phyloP scores from a whole-genome alignment of 2,797 vertebrate genomes.

The Octomys mimax region DNA sequence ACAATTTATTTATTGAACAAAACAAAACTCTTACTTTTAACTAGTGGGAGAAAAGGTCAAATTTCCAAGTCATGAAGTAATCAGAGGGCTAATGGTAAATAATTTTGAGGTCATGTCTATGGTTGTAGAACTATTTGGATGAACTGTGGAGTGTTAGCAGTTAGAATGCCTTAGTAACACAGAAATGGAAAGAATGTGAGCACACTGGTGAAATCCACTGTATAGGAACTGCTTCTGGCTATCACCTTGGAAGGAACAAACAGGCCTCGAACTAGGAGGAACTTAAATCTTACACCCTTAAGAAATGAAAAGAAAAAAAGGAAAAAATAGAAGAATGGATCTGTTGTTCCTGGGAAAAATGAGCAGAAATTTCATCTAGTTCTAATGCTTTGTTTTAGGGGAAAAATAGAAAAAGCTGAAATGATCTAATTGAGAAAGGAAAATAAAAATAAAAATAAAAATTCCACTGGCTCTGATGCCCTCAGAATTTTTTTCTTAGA shows the following conservation, averaged over 20 bases:
- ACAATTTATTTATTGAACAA: constrained; percentile 77
- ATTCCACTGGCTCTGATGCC: constrained; percentile 26
- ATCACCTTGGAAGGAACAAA: constrained; percentile 48
- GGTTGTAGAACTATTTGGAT: constrained; percentile 59
- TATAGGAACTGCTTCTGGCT: neutral
- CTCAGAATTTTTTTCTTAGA: constrained; percentile 36
- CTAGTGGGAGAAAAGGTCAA: constrained; percentile 68
- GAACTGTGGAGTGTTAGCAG: constrained; percentile 46
- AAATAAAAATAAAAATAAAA: neutral
- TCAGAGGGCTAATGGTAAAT: constrained; percentile 59
- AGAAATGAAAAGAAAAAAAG: neutral
- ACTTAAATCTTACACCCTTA: constrained; percentile 31
- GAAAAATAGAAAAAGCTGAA: constrained; percentile 42
- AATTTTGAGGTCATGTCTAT: constrained; percentile 59
- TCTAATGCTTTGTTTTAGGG: constrained; percentile 43
- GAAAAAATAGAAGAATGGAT: constrained; percentile 12
- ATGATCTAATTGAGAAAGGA: constrained; percentile 41
- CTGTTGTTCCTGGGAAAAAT: constrained; percentile 60
- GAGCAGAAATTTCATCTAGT: neutral
- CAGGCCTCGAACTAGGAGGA: neutral
- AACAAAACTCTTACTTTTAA: constrained; percentile 63
- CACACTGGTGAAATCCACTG: neutral
- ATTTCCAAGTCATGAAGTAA: constrained; percentile 73
- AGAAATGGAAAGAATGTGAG: constrained; percentile 68
- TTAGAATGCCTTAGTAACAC: constrained; percentile 23